These are phyloP conservation scores for Ptychoptera contaminata DNA, from an alignment of 2,888 invertebrate species.

Conservation along the genomic window DNA sequence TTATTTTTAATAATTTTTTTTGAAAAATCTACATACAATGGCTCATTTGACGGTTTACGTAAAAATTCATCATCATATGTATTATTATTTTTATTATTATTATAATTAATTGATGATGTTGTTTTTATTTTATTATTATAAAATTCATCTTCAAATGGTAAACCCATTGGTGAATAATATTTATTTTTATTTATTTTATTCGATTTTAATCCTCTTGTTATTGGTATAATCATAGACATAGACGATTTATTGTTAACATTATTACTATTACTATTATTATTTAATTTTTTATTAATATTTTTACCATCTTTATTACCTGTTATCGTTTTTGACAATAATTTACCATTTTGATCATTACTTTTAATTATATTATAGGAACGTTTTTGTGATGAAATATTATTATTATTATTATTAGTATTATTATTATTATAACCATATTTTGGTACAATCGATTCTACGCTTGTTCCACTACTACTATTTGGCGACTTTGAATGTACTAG, in stretches of 20 bases:
- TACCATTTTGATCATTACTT: slow-evolving; percentile 19
- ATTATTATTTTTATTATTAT: slow-evolving; percentile 3
- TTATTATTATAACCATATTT: slow-evolving; percentile 17
- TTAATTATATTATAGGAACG: slow-evolving; percentile 27
- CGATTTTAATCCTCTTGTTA: background rate
- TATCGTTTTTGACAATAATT: slow-evolving; percentile 5
- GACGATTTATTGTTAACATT: background rate
- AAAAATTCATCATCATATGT: slow-evolving; percentile 25
- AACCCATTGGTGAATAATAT: slow-evolving; percentile 29
- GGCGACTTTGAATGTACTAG: slow-evolving; percentile 14
- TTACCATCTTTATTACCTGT: slow-evolving; percentile 4
- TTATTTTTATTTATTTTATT: background rate
- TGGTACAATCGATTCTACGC: slow-evolving; percentile 18
- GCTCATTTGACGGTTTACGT: slow-evolving; percentile 28
- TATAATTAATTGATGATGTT: slow-evolving; percentile 7
- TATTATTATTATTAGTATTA: slow-evolving; percentile 5
- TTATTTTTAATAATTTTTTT: slow-evolving; percentile 18
- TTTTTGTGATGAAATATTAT: slow-evolving; percentile 20
- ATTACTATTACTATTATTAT: background rate
- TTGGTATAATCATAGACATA: background rate
- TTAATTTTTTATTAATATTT: background rate
- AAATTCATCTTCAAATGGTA: slow-evolving; percentile 31
- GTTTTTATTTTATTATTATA: slow-evolving; percentile 8
- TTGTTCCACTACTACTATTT: slow-evolving; percentile 15
- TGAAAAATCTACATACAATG: slow-evolving; percentile 31